phyloP scores from a whole-genome alignment of 2,888 invertebrate genomes.

The Agriopis aurantiaria region DNA sequence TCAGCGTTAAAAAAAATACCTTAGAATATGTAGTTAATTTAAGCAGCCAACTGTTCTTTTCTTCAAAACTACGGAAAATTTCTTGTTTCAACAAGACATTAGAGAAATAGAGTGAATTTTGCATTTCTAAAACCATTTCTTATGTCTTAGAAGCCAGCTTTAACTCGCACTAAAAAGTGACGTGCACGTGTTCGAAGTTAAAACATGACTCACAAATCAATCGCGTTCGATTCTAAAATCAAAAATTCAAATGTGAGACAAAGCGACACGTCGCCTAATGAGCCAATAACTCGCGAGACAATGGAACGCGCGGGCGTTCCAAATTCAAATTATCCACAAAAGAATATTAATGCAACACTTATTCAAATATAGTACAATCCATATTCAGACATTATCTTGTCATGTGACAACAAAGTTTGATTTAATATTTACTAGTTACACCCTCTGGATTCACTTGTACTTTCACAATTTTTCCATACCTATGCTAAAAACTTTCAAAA shows the following conservation, averaged over 20 bases:
- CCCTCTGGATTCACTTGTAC: not conserved
- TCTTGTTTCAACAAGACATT: no score
- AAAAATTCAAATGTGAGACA: slow-evolving; percentile 83
- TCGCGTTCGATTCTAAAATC: slow-evolving; percentile 80
- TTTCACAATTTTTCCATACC: not conserved
- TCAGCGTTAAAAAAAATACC: no score
- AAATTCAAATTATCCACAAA: slow-evolving; percentile 84
- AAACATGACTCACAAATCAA: slow-evolving; percentile 67
- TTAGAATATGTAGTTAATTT: no score
- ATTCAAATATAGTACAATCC: slow-evolving; percentile 83
- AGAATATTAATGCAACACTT: slow-evolving; percentile 86
- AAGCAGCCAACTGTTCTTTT: no score
- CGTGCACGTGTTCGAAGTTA: slow-evolving; percentile 19
- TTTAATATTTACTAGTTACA: slow-evolving; percentile 49
- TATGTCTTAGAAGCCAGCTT: not conserved
- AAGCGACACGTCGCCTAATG: slow-evolving; percentile 82
- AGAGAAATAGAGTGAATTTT: not conserved
- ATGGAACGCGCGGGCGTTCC: slow-evolving; percentile 82
- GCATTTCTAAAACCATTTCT: not conserved
- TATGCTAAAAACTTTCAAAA: no score
- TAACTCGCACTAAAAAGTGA: slow-evolving; percentile 2
- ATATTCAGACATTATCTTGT: slow-evolving; percentile 82
- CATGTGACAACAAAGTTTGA: slow-evolving; percentile 73
- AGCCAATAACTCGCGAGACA: slow-evolving; percentile 85
- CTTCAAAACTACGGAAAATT: no score